Evolutionary conservation across 37 sponge, comb jelly and placozoan genomes (phyloP), one percentile per base, ranked within the genome.

Genomic region (Eunapius fragilis): DNA sequence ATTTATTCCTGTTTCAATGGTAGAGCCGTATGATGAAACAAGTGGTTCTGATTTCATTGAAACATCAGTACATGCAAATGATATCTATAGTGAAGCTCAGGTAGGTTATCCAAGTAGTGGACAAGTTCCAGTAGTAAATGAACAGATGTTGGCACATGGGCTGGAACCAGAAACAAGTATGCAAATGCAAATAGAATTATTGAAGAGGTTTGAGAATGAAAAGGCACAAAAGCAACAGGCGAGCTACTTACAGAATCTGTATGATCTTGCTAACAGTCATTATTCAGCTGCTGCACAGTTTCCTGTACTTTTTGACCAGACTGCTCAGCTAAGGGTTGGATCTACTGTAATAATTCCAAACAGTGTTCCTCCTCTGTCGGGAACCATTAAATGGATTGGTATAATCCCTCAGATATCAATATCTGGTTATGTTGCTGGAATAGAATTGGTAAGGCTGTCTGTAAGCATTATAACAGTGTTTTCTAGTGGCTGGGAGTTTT

Each of bases 371-470:
- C 79, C 80, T 0, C 11, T 49, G 9, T 77, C 2, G 71, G 81
- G 91, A 14, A 69, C 37, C 23, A 82, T 91, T 28, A 71, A 68
- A 4, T 91, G 87, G 91, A 82, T 86, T 36, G 91, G 91, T 17
- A 48, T 3, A 0, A 19, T 91, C 23, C 87, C 91, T 34, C 74
- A n/a, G n/a, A n/a, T n/a, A n/a, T n/a, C 33, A 31, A 67, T 58
- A 22, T 6, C 35, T 13, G 68, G 45, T 26, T n/a, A 7, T 10
- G 58, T 91, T 28, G 87, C 91, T 77, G 91, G 91, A 82, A 49
- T 91, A 1, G 91, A 87, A 83, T 36, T 87, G 79, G 92, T 91
- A 72, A 80, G 85, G 50, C 5, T 36, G 24, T n/a, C 26, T 30
- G 48, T 30, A 24, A 14, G n/a, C n/a, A n/a, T n/a, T n/a, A n/a